These are phyloP conservation scores for Triplophysa rosa DNA, from an alignment of 2,113 vertebrate species.

Conservation along the genomic window DNA sequence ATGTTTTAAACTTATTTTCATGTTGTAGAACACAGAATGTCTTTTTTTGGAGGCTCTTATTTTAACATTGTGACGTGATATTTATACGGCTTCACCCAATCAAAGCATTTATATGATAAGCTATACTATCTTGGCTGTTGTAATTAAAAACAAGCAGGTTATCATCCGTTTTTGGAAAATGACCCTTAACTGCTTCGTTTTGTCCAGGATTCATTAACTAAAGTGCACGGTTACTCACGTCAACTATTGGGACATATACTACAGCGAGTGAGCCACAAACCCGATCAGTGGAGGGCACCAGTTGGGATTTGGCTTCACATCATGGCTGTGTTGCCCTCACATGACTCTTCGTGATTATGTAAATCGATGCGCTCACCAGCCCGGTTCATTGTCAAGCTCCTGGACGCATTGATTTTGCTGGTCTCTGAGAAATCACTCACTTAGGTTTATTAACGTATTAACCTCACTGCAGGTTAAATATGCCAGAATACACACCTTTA, in stretches of 20 bases:
- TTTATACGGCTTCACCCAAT: background rate
- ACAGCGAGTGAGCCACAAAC: conserved; percentile 47
- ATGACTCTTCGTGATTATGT: conserved; percentile 57
- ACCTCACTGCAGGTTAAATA: background rate
- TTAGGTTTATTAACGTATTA: background rate
- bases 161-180: conserved; percentile 44
- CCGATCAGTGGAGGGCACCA: conserved; percentile 49
- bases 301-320: conserved; percentile 32
- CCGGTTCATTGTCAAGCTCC: conserved; percentile 40
- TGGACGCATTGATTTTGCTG: background rate
- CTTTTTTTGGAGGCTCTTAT: too few relatives aligned
- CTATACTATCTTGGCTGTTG: background rate
- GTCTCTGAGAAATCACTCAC: background rate
- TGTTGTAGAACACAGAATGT: too few relatives aligned
- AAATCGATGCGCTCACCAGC: conserved; percentile 57
- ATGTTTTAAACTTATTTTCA: background rate
- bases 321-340: conserved; percentile 37
- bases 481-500: background rate
- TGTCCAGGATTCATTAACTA: conserved; percentile 15
- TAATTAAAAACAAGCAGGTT: conserved; percentile 8
- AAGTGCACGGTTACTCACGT: conserved; percentile 43
- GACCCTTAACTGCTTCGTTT: background rate
- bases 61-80: background rate
- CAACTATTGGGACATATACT: conserved; percentile 56
- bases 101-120: background rate